Base-by-base conservation (phyloP, 2,113 vertebrate species). In the Poecile atricapillus region DNA sequence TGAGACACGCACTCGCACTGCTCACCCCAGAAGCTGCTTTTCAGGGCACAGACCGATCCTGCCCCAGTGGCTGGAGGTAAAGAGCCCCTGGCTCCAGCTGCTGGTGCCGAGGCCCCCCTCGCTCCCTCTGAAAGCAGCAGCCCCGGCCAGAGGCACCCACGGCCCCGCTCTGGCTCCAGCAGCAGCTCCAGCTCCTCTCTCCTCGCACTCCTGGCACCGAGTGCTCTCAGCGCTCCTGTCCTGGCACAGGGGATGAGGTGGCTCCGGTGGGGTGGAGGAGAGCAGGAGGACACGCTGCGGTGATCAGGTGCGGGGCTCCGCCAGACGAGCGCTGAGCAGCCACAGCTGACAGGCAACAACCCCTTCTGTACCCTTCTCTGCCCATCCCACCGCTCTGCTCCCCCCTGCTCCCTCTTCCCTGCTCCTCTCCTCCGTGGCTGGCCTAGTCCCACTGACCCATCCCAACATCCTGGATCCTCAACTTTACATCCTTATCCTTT, bases 401-500 rank as follows among this genome's bases (percentile, higher is more conserved):
- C 24, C n/a, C 24, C 41, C 53, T 69, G 53, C 30, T 49, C 23
- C 18, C 30, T 41, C 64, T 41, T 70, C 12, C 15, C 46, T 60
- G 37, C 46, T 18, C 60, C 7, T 64, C 19, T 60, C 15, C 44
- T 28, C 24, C 2, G 3, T 13, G 46, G 31, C 37, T 46, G 30
- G n/a, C 4, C 3, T 1, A 55, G 41, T 13, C 11, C 44, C 24
- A 39, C 18, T 11, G 33, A 50, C 3, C 4, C 18, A 18, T 12
- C 39, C 18, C 39, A 22, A 2, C 7, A 62, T 10, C 24, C 22
- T 22, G 22, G 21, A 35, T 21, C 12, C 13, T 62, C 18, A 9
- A 4, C 12, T 39, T n/a, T 69, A 10, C n/a, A 53, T 59, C 3
- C 18, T 31, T 64, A 35, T 6, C 10, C 1, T 0, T 28, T 31